Evolutionary conservation across 1,140 invertebrate species (phyloP), one percentile per base, ranked within the genome.

Genomic region (Mylabris phalerata): DNA sequence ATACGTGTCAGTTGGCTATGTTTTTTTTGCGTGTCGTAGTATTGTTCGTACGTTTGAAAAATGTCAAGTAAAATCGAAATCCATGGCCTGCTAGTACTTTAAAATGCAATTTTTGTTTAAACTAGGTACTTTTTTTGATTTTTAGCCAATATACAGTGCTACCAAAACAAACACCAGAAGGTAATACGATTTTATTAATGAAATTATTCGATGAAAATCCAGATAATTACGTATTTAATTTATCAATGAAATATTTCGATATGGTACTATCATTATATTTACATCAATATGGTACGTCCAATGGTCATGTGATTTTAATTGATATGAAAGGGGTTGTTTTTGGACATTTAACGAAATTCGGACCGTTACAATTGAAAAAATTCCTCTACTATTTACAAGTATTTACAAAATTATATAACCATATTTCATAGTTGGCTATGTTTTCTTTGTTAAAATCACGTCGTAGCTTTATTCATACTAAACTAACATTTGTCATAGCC

Each of bases 361-460:
- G 77, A 3, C 63, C 84, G 0, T 73, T 83, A 64, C 73, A 72
- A 4, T 61, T 85, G 56, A 82, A 84, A 55, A 84, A 85, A 61
- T 79, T 78, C 42, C 68, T 86, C 0, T 82, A 76, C 46, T 86
- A 83, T 63, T 65, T 86, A 44, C 81, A 84, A 72, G 82, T 48
- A 88, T 87, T 60, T 19, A 19, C 1, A 19, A 19, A 19, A 19
- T 19, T 19, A 19, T 19, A 19, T 19, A 19, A 19, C 19, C 0
- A 19, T 19, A 19, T 19, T 19, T 65, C 85, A 44, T 81, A 83
- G 72, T 81, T 71, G 63, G 67, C 63, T 11, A 67, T 71, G 67
- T 79, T 86, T 1, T 75, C 19, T 19, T 13, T 19, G 19, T 19
- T 19, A 2, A 19, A 19, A 1, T 19, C 19, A 19, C 19, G 19